Conservation (phyloP, 2,888 invertebrate species). For the Phengaris alcon region DNA sequence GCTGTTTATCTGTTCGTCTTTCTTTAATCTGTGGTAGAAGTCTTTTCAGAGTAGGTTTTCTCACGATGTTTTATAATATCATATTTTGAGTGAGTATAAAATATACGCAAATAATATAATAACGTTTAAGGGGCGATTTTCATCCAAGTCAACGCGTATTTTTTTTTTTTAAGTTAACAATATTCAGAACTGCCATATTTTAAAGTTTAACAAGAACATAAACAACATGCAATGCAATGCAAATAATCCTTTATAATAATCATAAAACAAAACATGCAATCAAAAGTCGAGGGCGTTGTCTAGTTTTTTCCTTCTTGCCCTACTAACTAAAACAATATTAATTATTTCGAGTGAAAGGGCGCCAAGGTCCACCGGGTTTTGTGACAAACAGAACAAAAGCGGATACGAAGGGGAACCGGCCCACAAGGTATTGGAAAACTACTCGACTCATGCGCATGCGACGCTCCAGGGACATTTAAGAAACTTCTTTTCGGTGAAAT, state of each 20-base stretch:
- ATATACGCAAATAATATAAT: too few species aligned
- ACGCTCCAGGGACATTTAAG: too few species aligned
- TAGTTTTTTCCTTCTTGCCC: conserved; percentile 16
- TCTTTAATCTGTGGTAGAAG: too few species aligned
- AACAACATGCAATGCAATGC: neutral
- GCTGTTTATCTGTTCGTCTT: too few species aligned
- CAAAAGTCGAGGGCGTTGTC: neutral
- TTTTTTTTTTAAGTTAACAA: neutral
- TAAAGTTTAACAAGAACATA: neutral
- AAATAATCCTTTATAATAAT: neutral
- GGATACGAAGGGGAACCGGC: conserved; percentile 23
- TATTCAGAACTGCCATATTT: neutral
- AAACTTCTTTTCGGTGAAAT: too few species aligned
- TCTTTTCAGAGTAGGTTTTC: too few species aligned
- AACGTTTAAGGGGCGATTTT: too few species aligned
- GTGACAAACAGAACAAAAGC: conserved; percentile 26
- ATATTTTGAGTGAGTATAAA: too few species aligned
- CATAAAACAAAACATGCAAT: neutral
- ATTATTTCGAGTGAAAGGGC: conserved; percentile 26
- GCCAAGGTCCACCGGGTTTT: conserved; percentile 7
- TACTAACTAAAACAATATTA: conserved; percentile 16
- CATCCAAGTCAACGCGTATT: too few species aligned
- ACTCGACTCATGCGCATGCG: neutral
- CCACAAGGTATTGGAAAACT: conserved; percentile 16
- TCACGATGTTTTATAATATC: too few species aligned